A percentile compares a stretch with the other conserved stretches of the same genome.
phyloP scores from a whole-genome alignment of 2,113 vertebrate genomes.

The Petroica traversi region DNA sequence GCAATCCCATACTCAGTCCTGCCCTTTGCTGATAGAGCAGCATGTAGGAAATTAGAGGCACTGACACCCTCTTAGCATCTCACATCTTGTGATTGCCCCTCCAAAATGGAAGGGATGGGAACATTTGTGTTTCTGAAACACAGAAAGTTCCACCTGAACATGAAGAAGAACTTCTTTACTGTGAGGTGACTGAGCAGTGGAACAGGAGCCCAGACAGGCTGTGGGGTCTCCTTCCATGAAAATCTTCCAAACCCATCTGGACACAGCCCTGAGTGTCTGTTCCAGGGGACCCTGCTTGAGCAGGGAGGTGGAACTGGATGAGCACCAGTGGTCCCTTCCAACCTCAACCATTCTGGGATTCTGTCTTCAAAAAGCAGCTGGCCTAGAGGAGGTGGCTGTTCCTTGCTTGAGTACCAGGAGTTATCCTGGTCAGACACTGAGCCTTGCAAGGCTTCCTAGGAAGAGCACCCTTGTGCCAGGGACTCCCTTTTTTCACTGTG shows the following conservation, averaged over 20 bases:
- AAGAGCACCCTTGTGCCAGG: not conserved
- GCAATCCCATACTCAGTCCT: not conserved
- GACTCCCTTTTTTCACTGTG: rapidly evolving
- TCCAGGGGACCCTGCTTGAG: not conserved
- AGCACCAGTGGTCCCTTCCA: not conserved
- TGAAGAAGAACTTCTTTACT: not conserved
- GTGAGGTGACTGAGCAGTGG: not conserved
- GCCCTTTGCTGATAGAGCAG: not conserved
- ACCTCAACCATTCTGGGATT: not conserved
- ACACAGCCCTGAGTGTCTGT: not conserved
- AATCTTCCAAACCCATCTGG: not conserved
- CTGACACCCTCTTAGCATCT: not conserved
- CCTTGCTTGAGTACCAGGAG: not conserved
- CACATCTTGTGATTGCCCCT: not conserved
- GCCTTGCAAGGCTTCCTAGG: not conserved
- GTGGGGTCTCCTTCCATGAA: not conserved
- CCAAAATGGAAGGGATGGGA: not conserved
- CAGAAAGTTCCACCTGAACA: not conserved
- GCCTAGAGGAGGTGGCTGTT: not conserved
- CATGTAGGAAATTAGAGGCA: not conserved
- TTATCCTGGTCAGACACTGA: not conserved
- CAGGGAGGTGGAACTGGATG: not conserved
- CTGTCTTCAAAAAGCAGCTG: not conserved
- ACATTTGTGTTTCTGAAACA: not conserved
- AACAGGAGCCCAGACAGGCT: not conserved